phyloP scores from a whole-genome alignment of 2,888 invertebrate species.

The Acanthoscelides obtectus region DNA sequence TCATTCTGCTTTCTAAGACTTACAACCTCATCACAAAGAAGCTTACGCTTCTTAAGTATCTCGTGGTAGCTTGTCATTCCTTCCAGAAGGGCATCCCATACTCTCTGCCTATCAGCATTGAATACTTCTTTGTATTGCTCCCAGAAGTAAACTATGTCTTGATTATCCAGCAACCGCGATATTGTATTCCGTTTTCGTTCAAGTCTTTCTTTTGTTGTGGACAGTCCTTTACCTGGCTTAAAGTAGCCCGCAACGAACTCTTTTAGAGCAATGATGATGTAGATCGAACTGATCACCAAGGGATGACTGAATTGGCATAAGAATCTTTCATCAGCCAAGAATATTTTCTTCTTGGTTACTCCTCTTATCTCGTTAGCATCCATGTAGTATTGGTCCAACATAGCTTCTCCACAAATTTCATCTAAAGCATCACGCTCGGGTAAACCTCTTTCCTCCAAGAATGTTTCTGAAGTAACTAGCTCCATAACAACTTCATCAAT shows the following conservation, averaged over 20 bases:
- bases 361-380: too few species aligned
- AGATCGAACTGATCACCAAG: slow-evolving; percentile 62
- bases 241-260: slow-evolving; percentile 55
- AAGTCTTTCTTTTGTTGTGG: slow-evolving; percentile 41
- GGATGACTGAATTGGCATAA: slow-evolving; percentile 52
- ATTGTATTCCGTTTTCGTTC: slow-evolving; percentile 45
- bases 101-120: slow-evolving; percentile 56
- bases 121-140: slow-evolving; percentile 58
- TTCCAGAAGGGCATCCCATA: slow-evolving; percentile 66
- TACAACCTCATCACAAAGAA: slow-evolving; percentile 61
- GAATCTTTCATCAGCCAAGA: background rate
- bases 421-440: background rate
- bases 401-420: slow-evolving; percentile 2
- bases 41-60: slow-evolving; percentile 63
- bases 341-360: background rate
- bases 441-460: background rate
- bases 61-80: slow-evolving; percentile 62
- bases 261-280: slow-evolving; percentile 61
- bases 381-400: background rate
- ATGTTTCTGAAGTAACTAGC: slow-evolving; percentile 6
- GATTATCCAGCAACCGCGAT: slow-evolving; percentile 51
- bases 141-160: slow-evolving; percentile 66
- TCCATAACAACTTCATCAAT: slow-evolving; percentile 18
- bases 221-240: slow-evolving; percentile 8
- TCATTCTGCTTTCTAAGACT: slow-evolving; percentile 61